Evolutionary conservation across 37 sponge, comb jelly and placozoan species (phyloP).

Genomic region (Aphrocallistes beatrix): DNA sequence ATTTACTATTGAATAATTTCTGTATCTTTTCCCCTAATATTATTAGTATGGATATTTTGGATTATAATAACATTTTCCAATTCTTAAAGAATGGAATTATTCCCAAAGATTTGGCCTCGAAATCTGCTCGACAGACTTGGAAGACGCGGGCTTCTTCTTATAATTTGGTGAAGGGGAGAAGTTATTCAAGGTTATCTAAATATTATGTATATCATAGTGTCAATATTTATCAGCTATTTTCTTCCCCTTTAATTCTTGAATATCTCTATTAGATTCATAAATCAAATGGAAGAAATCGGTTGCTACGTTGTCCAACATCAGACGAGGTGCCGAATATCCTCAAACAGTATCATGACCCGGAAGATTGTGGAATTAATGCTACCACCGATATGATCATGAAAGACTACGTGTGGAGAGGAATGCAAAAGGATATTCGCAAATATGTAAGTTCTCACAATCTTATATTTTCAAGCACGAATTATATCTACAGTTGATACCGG

Average conservation of each 20-base stretch:
- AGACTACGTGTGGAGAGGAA: background rate
- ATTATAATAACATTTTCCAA: background rate
- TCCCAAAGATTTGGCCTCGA: background rate
- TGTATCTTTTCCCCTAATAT: too few species aligned
- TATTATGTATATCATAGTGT: background rate
- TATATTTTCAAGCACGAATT: background rate
- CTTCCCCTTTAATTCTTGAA: background rate
- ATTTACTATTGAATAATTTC: too few species aligned
- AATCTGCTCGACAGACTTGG: background rate
- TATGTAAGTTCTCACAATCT: background rate
- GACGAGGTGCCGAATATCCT: conserved; percentile 2
- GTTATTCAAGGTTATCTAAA: background rate
- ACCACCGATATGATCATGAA: background rate
- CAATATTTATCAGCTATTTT: background rate
- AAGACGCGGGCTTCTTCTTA: conserved; percentile 10
- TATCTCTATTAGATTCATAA: background rate
- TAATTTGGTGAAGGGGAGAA: background rate
- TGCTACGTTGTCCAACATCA: conserved; percentile 6
- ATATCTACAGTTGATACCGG: too few species aligned
- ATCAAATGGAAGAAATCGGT: background rate
- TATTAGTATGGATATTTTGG: conserved; percentile 14
- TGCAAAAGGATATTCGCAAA: background rate
- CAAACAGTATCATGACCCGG: conserved; percentile 9
- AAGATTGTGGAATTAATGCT: background rate
- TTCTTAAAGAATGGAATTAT: background rate